phyloP scores from a whole-genome alignment of 2,888 invertebrate genomes.

The Brenthis hecate region DNA sequence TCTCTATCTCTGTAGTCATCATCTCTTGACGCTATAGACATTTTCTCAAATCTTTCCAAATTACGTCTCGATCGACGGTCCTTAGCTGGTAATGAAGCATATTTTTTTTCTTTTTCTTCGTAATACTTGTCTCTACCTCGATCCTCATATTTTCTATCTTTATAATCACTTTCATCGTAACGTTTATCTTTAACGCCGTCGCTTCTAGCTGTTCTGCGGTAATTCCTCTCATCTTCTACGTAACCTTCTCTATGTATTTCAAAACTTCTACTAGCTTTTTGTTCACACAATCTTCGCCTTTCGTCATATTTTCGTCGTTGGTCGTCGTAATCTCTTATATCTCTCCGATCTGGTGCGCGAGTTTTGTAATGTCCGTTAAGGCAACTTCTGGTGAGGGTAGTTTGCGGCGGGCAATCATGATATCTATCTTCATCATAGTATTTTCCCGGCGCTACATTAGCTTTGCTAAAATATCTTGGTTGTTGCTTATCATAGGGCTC shows the following conservation, averaged over 20 bases:
- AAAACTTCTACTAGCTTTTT: constrained; percentile 67
- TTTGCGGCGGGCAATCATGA: constrained; percentile 51
- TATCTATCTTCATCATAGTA: constrained; percentile 49
- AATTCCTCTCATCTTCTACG: constrained; percentile 52
- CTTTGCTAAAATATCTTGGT: constrained; percentile 55
- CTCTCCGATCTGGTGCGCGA: constrained; percentile 44
- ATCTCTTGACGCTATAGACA: constrained; percentile 63
- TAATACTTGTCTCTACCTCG: constrained; percentile 51
- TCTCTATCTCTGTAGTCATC: constrained; percentile 58
- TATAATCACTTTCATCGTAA: constrained; percentile 47
- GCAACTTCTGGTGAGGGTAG: constrained; percentile 52
- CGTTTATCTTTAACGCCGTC: constrained; percentile 55
- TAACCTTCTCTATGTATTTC: constrained; percentile 58
- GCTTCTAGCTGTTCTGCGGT: constrained; percentile 57
- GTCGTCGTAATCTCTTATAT: constrained; percentile 54
- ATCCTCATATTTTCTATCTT: constrained; percentile 52
- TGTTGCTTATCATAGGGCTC: constrained; percentile 51
- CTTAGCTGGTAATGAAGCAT: constrained; percentile 46
- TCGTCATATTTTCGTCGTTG: constrained; percentile 52
- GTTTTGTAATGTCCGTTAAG: constrained; percentile 49
- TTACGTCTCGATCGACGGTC: constrained; percentile 54
- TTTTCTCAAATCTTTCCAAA: constrained; percentile 61
- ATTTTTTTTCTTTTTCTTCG: constrained; percentile 51
- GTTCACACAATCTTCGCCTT: constrained; percentile 55
- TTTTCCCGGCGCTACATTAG: constrained; percentile 49